These are phyloP conservation scores for Cerastoderma edule DNA, from an alignment of 2,888 invertebrate species.

Conservation along the genomic window DNA sequence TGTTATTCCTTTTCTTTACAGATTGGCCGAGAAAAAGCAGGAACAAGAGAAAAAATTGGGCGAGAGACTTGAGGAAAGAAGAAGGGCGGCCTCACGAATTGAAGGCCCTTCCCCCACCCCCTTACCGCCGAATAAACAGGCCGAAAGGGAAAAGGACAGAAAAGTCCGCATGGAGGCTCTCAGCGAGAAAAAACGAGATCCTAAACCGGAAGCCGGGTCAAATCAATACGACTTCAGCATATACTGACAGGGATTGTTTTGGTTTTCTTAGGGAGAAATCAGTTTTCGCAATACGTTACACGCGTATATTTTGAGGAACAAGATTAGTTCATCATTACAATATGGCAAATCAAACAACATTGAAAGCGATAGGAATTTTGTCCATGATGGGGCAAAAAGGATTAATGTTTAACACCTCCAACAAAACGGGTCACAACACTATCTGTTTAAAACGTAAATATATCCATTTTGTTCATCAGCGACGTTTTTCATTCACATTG, in stretches of 20 bases:
- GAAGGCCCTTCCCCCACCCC: conserved; percentile 13
- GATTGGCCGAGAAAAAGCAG: conserved; percentile 68
- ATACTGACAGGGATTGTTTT: conserved; percentile 25
- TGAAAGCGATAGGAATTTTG: too few relatives aligned
- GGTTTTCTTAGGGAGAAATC: background rate
- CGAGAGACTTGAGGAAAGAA: conserved; percentile 70
- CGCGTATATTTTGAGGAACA: background rate
- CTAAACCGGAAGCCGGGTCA: conserved; percentile 20
- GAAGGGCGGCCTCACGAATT: conserved; percentile 48
- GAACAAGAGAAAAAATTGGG: conserved; percentile 69
- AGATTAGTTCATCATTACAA: too few relatives aligned
- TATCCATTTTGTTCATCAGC: too few relatives aligned
- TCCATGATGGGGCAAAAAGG: too few relatives aligned
- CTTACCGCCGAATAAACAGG: background rate
- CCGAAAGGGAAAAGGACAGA: conserved; percentile 27
- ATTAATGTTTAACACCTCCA: too few relatives aligned
- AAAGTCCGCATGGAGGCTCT: conserved; percentile 15
- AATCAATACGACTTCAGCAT: conserved; percentile 50
- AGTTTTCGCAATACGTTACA: background rate
- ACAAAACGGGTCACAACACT: too few relatives aligned
- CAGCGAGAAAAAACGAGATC: conserved; percentile 34
- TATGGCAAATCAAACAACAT: too few relatives aligned
- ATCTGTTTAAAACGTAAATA: too few relatives aligned
- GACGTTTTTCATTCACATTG: too few relatives aligned
- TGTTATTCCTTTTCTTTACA: conserved; percentile 31